Evolutionary conservation across 2,797 vertebrate genomes (phyloP).

Genomic region (Loris lydekkerianus): DNA sequence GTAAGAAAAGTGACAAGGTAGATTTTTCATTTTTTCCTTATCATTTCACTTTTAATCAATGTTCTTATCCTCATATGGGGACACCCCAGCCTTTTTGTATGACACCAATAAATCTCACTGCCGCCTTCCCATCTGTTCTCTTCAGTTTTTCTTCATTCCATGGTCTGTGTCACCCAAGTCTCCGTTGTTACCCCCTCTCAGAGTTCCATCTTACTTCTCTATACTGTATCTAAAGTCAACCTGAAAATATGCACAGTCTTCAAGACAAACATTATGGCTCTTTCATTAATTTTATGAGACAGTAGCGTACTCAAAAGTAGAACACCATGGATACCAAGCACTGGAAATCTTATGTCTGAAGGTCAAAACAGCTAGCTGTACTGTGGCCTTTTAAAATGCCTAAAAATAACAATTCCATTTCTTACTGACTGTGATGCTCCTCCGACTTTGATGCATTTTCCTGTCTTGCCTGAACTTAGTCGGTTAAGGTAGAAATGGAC

Average conservation of each 20-base stretch:
- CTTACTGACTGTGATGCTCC: slow-evolving; percentile 72
- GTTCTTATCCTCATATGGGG: neutral
- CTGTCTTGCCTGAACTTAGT: slow-evolving; percentile 65
- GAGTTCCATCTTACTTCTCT: neutral
- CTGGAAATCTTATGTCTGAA: slow-evolving; percentile 76
- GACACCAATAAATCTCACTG: slow-evolving; percentile 53
- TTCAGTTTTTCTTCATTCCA: slow-evolving; percentile 14
- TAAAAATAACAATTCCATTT: slow-evolving; percentile 66
- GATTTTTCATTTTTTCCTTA: slow-evolving; percentile 56
- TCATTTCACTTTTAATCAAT: slow-evolving; percentile 62
- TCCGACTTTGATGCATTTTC: slow-evolving; percentile 63
- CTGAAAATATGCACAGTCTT: slow-evolving; percentile 43
- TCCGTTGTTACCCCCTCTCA: neutral
- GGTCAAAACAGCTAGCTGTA: slow-evolving; percentile 76
- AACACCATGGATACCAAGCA: neutral
- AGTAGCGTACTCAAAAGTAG: neutral
- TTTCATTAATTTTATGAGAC: neutral
- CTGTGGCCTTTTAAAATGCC: slow-evolving; percentile 60
- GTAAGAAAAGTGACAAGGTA: neutral
- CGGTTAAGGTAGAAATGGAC: slow-evolving; percentile 78
- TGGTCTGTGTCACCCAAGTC: neutral
- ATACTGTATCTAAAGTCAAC: neutral
- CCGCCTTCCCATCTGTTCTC: slow-evolving; percentile 69
- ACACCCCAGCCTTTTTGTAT: slow-evolving; percentile 33
- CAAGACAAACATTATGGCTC: neutral